Conservation (phyloP, 2,797 vertebrate genomes). For the Pseudotriccus pelzelni region DNA sequence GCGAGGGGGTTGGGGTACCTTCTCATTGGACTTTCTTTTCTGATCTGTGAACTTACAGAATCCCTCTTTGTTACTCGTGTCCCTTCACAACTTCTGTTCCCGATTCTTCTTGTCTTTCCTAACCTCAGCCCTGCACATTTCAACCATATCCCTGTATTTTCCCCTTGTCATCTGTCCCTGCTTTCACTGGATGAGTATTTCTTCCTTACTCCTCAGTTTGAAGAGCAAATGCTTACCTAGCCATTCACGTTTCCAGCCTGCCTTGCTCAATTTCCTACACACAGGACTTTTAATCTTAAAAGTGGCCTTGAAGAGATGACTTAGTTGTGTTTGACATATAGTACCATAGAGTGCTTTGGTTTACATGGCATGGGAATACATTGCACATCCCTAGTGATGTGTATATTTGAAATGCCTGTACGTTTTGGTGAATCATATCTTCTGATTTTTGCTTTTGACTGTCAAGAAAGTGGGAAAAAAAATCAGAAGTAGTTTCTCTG, state of each 20-base stretch:
- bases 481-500: not conserved
- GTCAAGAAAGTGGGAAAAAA: not conserved
- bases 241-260: not conserved
- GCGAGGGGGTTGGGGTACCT: too few species aligned
- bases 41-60: not conserved
- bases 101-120: not conserved
- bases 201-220: not conserved
- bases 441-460: not conserved
- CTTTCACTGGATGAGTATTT: not conserved
- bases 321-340: not conserved
- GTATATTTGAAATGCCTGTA: not conserved
- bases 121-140: not conserved
- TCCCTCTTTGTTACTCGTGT: accelerated
- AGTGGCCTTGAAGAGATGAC: not conserved
- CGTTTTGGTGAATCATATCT: not conserved
- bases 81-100: not conserved
- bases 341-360: not conserved
- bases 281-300: not conserved
- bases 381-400: not conserved
- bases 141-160: accelerated
- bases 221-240: not conserved
- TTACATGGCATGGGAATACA: not conserved
- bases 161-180: not conserved
- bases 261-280: not conserved
- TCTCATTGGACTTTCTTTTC: not conserved